A percentile compares a stretch with the other conserved stretches of the same genome.
Conservation (phyloP, 2,797 vertebrate genomes). For the Anguilla marmorata region DNA sequence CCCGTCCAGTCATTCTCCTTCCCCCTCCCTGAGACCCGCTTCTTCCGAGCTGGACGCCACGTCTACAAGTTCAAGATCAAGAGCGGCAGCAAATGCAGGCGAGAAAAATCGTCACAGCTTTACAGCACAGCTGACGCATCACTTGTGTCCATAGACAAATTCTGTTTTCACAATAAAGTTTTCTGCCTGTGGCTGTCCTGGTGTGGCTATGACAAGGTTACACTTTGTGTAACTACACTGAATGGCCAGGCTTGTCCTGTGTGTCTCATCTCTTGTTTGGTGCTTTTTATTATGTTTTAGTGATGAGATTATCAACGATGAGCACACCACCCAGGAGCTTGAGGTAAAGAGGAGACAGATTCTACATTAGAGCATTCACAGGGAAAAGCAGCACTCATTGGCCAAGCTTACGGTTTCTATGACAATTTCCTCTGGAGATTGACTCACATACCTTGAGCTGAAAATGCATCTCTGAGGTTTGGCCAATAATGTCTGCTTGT, state of each 20-base stretch:
- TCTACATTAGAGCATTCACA: neutral
- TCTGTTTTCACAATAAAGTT: neutral
- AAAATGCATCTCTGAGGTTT: neutral
- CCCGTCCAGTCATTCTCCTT: constrained; percentile 74
- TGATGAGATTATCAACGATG: constrained; percentile 54
- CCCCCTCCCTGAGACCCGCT: constrained; percentile 75
- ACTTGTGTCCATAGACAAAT: neutral
- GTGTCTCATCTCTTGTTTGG: neutral
- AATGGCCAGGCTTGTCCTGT: neutral
- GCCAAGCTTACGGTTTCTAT: neutral
- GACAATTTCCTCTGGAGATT: neutral
- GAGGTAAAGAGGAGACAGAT: constrained; percentile 55
- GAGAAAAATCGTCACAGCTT: constrained; percentile 30
- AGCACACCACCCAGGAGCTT: constrained; percentile 55
- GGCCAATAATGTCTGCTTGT: neutral
- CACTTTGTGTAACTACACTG: neutral
- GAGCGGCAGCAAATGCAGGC: constrained; percentile 73
- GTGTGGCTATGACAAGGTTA: neutral
- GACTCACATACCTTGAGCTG: neutral
- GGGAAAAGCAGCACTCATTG: neutral
- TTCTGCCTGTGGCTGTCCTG: neutral
- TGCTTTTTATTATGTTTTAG: constrained; percentile 48
- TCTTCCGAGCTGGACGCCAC: constrained; percentile 68
- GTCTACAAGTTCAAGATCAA: constrained; percentile 82
- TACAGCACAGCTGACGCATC: neutral